Base-by-base conservation (phyloP, 1,140 invertebrate species). In the Atta texana region DNA sequence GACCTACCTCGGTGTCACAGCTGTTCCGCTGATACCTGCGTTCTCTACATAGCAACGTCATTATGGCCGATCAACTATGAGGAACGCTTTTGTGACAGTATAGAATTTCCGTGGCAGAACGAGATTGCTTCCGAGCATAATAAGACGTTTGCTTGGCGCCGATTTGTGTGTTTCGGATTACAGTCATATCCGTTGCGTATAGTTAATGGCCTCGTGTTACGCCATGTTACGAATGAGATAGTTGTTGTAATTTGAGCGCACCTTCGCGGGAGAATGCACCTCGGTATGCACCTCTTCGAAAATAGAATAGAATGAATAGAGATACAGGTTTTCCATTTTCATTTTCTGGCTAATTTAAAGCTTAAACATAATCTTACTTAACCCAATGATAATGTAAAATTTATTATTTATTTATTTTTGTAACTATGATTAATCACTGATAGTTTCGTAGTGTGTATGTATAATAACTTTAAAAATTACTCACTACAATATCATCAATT, bases 1-100 rank as follows among this genome's bases (percentile, higher is more conserved):
- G 76, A 92, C 24, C 53, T 51, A 53, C 81, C 89, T 89, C 81
- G 91, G 81, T 87, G 81, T 87, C 91, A 77, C 89, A 87, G 81
- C 89, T 90, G 90, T 85, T 82, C 69, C 66, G 61, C 55, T 75
- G 57, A 85, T 76, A 82, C 55, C 68, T 74, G 57, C 39, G 55
- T 76, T 77, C 53, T 49, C 7, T 4, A 18, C 55, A 55, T n/a
- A 24, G 34, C 31, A 34, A 68, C 39, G 61, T 78, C n/a, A 68
- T n/a, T 61, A 28, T 12, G 57, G 39, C 39, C 21, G 44, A 64
- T 78, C 55, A 34, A 51, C 39, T 49, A 8, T 76, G 8, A 8
- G 34, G 7, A 77, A 14, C 24, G 57, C 57, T 31, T 69, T 69
- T 18, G 31, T 18, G 49, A 18, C 39, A 28, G 6, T 8, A 16